Conservation (phyloP, 2,888 invertebrate species). For the Melangyna quadrimaculata region DNA sequence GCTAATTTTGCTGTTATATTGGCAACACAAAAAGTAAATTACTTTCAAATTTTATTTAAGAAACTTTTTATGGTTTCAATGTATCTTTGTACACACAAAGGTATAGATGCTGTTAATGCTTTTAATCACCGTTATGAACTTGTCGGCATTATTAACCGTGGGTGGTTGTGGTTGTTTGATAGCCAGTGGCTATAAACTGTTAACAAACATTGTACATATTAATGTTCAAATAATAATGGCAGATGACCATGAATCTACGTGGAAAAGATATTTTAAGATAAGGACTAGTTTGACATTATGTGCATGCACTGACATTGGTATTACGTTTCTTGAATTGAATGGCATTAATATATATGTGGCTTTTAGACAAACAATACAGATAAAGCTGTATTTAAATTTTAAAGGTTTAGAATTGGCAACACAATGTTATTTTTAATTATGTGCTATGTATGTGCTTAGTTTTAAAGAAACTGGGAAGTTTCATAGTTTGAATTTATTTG, state of each 20-base stretch:
- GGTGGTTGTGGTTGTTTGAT: background rate
- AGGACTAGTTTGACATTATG: background rate
- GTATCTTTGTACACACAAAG: background rate
- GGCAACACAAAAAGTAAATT: background rate
- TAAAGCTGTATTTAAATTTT: too few relatives aligned
- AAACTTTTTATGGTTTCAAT: background rate
- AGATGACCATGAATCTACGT: background rate
- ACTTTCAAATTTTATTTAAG: background rate
- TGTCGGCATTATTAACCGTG: background rate
- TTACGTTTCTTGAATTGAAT: background rate
- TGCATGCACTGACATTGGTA: background rate
- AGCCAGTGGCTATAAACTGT: background rate
- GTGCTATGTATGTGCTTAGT: too few relatives aligned
- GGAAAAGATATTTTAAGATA: background rate
- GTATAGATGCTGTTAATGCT: background rate
- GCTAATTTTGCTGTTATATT: background rate
- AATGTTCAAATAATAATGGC: background rate
- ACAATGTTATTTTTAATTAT: too few relatives aligned
- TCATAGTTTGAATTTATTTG: too few relatives aligned
- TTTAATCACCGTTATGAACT: background rate
- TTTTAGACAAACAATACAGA: background rate
- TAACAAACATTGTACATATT: background rate
- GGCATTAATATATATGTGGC: background rate
- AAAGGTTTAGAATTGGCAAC: too few relatives aligned
- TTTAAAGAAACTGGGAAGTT: too few relatives aligned